Evolutionary conservation across 2,888 invertebrate species (phyloP).

Genomic region (Diploptera punctata): DNA sequence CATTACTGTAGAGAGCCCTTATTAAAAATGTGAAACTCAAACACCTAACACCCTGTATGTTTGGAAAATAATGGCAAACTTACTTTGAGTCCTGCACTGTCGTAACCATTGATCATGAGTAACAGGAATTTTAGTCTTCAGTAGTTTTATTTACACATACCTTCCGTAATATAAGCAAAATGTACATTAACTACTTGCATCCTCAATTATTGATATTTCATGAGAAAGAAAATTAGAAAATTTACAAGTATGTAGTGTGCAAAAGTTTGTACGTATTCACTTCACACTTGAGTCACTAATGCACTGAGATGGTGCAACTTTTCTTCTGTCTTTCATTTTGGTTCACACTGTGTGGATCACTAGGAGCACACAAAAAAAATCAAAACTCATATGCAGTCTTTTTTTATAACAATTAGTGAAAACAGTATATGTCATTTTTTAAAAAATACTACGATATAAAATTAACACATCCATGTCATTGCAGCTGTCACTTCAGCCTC

Average conservation of each 20-base stretch:
- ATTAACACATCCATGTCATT: conserved; percentile 21
- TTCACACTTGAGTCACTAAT: conserved; percentile 3
- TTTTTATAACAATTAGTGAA: conserved; percentile 22
- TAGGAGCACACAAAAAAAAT: not conserved
- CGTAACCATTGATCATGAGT: conserved; percentile 5
- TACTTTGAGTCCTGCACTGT: no score
- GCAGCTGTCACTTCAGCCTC: not conserved
- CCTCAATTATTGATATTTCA: not conserved
- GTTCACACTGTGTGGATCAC: not conserved
- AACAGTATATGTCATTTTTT: conserved; percentile 14
- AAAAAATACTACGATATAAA: conserved; percentile 26
- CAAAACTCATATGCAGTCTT: conserved; percentile 17
- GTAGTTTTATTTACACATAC: not conserved
- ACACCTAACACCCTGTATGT: no score
- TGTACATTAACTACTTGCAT: not conserved
- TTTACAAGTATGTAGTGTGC: not conserved
- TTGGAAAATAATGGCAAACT: no score
- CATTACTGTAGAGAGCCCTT: no score
- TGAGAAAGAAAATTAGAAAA: not conserved
- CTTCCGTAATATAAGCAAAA: not conserved
- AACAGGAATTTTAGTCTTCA: conserved; percentile 17
- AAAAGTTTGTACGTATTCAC: not conserved
- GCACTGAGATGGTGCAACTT: not conserved
- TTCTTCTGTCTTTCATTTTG: not conserved
- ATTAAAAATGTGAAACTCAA: no score